These are phyloP conservation scores for Meteorus colon DNA, from an alignment of 2,888 invertebrate species.

Conservation along the genomic window DNA sequence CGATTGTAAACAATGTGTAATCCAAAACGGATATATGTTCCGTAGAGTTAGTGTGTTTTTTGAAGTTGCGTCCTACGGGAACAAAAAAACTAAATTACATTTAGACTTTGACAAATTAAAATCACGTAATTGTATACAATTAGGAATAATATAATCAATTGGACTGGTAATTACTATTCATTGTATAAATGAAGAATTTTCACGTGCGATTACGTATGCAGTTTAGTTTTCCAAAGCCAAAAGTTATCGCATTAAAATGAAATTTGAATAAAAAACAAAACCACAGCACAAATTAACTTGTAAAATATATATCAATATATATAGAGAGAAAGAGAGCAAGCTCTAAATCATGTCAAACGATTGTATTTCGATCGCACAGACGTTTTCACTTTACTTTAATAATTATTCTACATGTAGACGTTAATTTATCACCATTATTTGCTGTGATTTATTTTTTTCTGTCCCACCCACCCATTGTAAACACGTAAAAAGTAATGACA, in stretches of 20 bases:
- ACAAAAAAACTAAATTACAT: neutral
- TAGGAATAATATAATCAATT: conserved; percentile 4
- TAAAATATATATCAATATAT: conserved; percentile 15
- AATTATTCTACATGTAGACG: conserved; percentile 13
- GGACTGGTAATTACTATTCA: neutral
- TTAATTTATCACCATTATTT: conserved; percentile 27
- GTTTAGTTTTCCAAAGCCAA: neutral
- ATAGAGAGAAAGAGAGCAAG: conserved; percentile 1
- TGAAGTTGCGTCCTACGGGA: conserved; percentile 8
- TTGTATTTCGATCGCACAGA: conserved; percentile 1
- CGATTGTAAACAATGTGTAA: conserved; percentile 9
- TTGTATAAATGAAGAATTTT: conserved; percentile 8
- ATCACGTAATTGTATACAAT: neutral
- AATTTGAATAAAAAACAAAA: conserved; percentile 18
- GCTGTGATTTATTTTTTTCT: conserved; percentile 38
- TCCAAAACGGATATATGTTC: conserved; percentile 1
- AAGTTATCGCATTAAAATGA: conserved; percentile 6
- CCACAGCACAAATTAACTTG: conserved; percentile 49
- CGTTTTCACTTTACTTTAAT: conserved; percentile 17
- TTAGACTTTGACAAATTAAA: conserved; percentile 2
- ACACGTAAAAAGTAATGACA: neutral
- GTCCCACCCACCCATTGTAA: neutral
- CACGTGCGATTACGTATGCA: neutral
- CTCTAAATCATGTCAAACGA: conserved; percentile 22
- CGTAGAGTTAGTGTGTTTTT: conserved; percentile 9